A percentile compares a stretch with the other conserved stretches of the same genome.
Conservation (phyloP, 2,888 invertebrate genomes). For the Cerastis leucographa region DNA sequence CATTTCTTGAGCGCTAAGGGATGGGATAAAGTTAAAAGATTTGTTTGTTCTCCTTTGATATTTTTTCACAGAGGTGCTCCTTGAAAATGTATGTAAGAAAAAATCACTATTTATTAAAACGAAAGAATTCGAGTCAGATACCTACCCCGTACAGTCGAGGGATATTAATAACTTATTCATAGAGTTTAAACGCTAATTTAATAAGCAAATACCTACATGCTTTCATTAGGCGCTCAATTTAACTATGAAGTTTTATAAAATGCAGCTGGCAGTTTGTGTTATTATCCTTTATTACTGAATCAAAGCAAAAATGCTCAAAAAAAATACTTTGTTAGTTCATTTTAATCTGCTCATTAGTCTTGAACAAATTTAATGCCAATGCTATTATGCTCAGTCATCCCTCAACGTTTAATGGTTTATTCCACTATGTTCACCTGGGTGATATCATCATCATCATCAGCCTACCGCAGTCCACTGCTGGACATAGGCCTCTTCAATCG, state of each 20-base stretch:
- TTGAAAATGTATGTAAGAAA: background rate
- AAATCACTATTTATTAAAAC: slow-evolving; percentile 11
- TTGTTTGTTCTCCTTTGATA: background rate
- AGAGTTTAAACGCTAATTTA: slow-evolving; percentile 30
- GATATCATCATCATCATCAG: too few species aligned
- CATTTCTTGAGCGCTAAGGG: background rate
- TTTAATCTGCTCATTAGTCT: slow-evolving; percentile 52
- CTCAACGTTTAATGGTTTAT: slow-evolving; percentile 52
- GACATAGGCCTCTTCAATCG: too few species aligned
- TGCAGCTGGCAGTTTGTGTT: slow-evolving; percentile 38
- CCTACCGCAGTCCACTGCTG: too few species aligned
- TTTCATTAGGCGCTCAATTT: slow-evolving; percentile 36
- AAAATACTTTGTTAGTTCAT: slow-evolving; percentile 56
- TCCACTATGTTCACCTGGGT: too few species aligned
- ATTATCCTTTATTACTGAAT: slow-evolving; percentile 35
- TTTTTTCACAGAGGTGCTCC: slow-evolving; percentile 1
- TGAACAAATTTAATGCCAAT: slow-evolving; percentile 51
- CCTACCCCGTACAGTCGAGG: background rate
- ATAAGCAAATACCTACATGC: slow-evolving; percentile 47
- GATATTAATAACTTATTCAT: slow-evolving; percentile 27
- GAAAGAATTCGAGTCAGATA: background rate
- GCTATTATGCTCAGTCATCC: slow-evolving; percentile 53
- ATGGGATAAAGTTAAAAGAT: background rate
- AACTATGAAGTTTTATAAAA: slow-evolving; percentile 35
- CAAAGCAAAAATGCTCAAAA: slow-evolving; percentile 50